phyloP scores from a whole-genome alignment of 64 coral and sea anemone genomes.

The Acropora yongei region DNA sequence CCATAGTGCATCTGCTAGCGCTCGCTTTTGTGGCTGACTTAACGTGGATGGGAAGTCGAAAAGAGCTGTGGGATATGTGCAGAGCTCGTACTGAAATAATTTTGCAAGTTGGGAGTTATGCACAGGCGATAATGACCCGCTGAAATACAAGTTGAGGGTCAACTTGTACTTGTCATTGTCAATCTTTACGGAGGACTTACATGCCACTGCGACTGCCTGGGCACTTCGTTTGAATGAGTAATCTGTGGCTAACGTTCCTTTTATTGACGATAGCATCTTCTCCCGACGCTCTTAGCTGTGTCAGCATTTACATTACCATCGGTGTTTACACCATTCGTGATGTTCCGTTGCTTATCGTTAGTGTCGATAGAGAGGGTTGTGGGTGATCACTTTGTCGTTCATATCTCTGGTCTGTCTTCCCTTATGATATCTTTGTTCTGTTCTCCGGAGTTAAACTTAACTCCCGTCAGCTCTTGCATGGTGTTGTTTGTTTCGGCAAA shows the following conservation, averaged over 20 bases:
- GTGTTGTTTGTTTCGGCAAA: conserved; percentile 46
- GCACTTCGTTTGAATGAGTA: conserved; percentile 53
- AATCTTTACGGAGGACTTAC: conserved; percentile 34
- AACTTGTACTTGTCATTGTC: conserved; percentile 27
- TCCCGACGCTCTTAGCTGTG: conserved; percentile 23
- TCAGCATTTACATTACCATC: conserved; percentile 56
- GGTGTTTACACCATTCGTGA: conserved; percentile 63
- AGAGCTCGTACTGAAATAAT: conserved; percentile 70
- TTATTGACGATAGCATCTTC: conserved; percentile 46
- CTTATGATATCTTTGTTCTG: conserved; percentile 44
- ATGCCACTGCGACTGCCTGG: conserved; percentile 35
- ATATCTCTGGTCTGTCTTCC: conserved; percentile 19
- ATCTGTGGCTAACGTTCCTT: not conserved
- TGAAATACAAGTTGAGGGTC: conserved; percentile 77
- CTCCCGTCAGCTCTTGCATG: conserved; percentile 33
- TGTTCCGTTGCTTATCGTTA: conserved; percentile 50
- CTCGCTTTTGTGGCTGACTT: conserved; percentile 64
- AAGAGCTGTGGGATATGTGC: conserved; percentile 53
- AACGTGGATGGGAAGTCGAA: conserved; percentile 60
- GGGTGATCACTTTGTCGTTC: conserved; percentile 39
- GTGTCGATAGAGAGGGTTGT: conserved; percentile 24
- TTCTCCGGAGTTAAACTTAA: conserved; percentile 31
- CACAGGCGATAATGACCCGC: conserved; percentile 46
- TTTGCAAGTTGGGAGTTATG: conserved; percentile 4
- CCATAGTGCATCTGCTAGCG: conserved; percentile 65